Conservation (phyloP, 2,888 invertebrate species). For the Heliconius sara region DNA sequence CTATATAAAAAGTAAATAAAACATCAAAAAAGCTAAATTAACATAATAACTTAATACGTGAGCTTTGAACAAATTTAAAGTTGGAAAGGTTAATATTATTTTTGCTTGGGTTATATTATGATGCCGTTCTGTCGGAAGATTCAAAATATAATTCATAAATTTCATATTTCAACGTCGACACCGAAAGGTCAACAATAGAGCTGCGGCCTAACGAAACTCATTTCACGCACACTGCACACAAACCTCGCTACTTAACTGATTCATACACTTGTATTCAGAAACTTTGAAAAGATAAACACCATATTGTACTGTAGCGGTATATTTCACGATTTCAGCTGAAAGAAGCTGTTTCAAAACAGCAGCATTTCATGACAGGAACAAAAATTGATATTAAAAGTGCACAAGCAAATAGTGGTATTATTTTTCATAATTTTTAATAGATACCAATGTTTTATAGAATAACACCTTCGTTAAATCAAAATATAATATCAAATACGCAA, state of each 20-base stretch:
- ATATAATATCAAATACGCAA: too few relatives aligned
- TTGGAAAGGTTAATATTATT: background rate
- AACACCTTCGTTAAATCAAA: too few relatives aligned
- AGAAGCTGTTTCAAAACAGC: background rate
- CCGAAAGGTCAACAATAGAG: constrained; percentile 38
- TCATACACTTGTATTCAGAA: constrained; percentile 32
- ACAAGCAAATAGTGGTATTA: too few relatives aligned
- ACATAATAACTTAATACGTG: background rate
- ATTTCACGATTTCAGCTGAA: constrained; percentile 13
- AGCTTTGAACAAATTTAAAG: constrained; percentile 29
- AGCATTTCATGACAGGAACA: too few relatives aligned
- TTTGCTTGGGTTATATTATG: constrained; percentile 8
- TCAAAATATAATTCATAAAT: constrained; percentile 8
- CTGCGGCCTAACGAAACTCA: constrained; percentile 35
- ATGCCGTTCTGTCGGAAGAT: background rate
- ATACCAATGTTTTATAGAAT: background rate
- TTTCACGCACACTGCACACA: constrained; percentile 38
- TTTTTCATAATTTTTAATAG: background rate
- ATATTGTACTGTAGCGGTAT: constrained; percentile 17
- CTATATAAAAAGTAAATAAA: background rate
- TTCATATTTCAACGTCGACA: constrained; percentile 22
- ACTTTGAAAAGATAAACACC: constrained; percentile 30
- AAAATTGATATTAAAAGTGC: too few relatives aligned
- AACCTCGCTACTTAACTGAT: constrained; percentile 28
- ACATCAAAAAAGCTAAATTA: background rate